A percentile compares a stretch with the other conserved stretches of the same genome.
Evolutionary conservation across 2,888 invertebrate genomes (phyloP).

Genomic region (Philaethria dido): DNA sequence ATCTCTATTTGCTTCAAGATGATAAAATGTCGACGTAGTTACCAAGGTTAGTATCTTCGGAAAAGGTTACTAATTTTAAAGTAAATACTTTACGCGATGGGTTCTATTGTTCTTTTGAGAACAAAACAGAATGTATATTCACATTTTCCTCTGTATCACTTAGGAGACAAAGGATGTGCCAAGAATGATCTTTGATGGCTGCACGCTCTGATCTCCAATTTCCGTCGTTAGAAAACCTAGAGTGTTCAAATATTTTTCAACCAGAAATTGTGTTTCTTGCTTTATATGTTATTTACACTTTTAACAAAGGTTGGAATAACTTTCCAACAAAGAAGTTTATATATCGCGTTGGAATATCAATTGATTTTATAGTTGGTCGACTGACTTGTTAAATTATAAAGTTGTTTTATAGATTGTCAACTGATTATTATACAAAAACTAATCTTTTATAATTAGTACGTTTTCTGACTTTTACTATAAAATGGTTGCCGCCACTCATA

Average conservation of each 20-base stretch:
- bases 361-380: too few species aligned
- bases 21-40: too few species aligned
- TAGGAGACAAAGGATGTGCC: slow-evolving; percentile 11
- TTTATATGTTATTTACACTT: background rate
- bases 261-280: background rate
- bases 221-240: slow-evolving; percentile 15
- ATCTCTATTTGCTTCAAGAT: too few species aligned
- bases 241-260: slow-evolving; percentile 3
- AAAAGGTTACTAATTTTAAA: background rate
- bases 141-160: slow-evolving; percentile 4
- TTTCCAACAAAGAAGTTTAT: too few species aligned
- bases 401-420: too few species aligned
- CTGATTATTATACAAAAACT: too few species aligned
- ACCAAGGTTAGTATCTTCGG: too few species aligned
- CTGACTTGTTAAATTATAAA: too few species aligned
- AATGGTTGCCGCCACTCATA: too few species aligned
- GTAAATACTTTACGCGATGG: background rate
- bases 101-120: slow-evolving; percentile 3
- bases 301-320: background rate
- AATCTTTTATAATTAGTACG: too few species aligned
- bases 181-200: slow-evolving; percentile 12
- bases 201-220: slow-evolving; percentile 9
- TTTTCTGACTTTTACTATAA: too few species aligned
- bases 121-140: slow-evolving; percentile 5
- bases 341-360: too few species aligned